Base-by-base conservation (phyloP, 2,113 vertebrate genomes). In the Setophaga petechia region DNA sequence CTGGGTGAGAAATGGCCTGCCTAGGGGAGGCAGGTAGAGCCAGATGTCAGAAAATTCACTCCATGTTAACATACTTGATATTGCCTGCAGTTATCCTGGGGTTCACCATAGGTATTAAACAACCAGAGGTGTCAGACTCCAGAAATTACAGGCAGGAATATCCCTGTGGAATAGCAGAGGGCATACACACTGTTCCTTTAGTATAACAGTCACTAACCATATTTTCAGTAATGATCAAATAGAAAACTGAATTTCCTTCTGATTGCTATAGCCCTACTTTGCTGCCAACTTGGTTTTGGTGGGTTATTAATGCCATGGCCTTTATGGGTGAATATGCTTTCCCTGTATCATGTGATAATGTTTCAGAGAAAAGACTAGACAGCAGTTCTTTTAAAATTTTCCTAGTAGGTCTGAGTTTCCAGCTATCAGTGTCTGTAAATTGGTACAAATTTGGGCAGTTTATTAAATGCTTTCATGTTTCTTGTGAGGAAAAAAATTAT, bases 221-320 rank as follows among this genome's bases (percentile, higher is more conserved):
- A 58, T 78, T 89, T 94, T 76, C 51, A 58, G 27, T 58, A 74
- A 69, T 30, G 43, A 86, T 69, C 78, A 66, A 59, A 59, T 30
- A 57, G 39, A 80, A 95, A 93, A 83, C 28, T 85, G 43, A 79
- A 80, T 89, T 95, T 94, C 21, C 24, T 87, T 86, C 37, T 66
- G 44, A 84, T 55, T 78, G 49, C 80, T 68, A 27, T 51, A 73
- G 76, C 43, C 66, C 30, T 84, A 13, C 82, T 95, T 86, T 87
- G 27, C 33, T 84, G 58, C 43, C 62, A 52, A 10, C 49, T 84
- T 57, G 66, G 20, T 76, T 79, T 37, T 71, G 27, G 62, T 57
- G 62, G 33, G 23, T 83, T 92, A 63, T 66, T 87, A 86, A 79
- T 73, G 72, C 52, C 23, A 35, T 41, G 41, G 39, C 57, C 41